Evolutionary conservation across 2,888 invertebrate species (phyloP), one percentile per base, ranked within the genome.

Genomic region (Apodemia mormo): DNA sequence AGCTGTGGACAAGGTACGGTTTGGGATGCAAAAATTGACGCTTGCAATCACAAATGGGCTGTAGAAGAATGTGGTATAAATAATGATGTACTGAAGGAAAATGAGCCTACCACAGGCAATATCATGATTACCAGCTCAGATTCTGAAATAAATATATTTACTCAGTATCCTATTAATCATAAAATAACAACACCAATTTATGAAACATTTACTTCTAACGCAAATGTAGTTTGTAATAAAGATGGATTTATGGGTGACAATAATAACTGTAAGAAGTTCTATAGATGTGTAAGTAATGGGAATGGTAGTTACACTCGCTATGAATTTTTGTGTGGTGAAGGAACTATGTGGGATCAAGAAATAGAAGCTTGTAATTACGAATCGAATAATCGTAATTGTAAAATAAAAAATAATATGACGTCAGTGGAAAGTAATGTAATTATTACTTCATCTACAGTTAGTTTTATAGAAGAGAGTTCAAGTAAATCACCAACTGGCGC

Each of bases 321-420:
- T 81, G 95, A 96, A 73, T 97, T 96, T 82, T 89, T 89, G 14
- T 97, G 97, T 84, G 96, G 95, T 3, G 94, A 95, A 69, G 96
- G 96, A 67, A 97, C 97, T 6, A 95, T 96, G 49, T 97, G 97
- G 97, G 96, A 96, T 86, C 94, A 95, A 71, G 88, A 93, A 68
- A 87, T 95, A 71, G 37, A 69, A 33, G 22, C 68, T 65, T 69
- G 68, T 40, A 65, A 69, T 69, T 49, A 69, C 29, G 61, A 33
- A 33, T 61, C 61, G 8, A 12, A 30, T 33, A 33, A 61, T 33
- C 61, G 12, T 30, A 33, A 29, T 6, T 61, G 61, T 61, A 61
- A 14, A 12, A 61, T 33, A 12, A 33, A 33, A 61, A 6, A 61
- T 14, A 30, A 22, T 40, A 8, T 40, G n/a, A 22, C 37, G 8